These are phyloP conservation scores for Drosophila santomea DNA, from an alignment of 1,140 invertebrate genomes.

Conservation along the genomic window DNA sequence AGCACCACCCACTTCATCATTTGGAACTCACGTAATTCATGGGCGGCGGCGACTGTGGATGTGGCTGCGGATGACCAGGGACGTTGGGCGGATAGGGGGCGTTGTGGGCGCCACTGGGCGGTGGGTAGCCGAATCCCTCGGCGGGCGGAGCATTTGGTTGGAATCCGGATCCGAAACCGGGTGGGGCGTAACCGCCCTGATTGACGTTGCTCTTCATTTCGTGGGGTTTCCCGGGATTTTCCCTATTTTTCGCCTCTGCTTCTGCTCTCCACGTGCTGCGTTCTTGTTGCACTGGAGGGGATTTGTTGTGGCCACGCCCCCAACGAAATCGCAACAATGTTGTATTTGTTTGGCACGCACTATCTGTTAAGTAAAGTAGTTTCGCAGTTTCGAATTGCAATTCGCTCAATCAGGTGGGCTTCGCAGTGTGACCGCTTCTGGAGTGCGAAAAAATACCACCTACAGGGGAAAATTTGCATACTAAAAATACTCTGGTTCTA, in stretches of 20 bases:
- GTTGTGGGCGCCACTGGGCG: constrained; percentile 2
- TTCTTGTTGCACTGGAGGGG: constrained; percentile 36
- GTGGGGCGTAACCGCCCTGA: constrained; percentile 75
- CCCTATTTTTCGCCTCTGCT: not conserved
- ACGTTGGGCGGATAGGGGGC: constrained; percentile 18
- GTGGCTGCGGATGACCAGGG: constrained; percentile 15
- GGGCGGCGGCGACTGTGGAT: constrained; percentile 29
- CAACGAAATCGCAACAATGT: constrained; percentile 41
- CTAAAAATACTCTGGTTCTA: too few species aligned
- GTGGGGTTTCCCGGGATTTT: not conserved
- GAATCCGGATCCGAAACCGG: constrained; percentile 59
- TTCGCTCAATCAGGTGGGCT: constrained; percentile 12
- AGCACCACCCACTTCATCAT: not conserved
- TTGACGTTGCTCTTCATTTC: constrained; percentile 67
- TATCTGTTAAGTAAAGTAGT: not conserved
- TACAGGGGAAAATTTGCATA: too few species aligned
- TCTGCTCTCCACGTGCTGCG: constrained; percentile 14
- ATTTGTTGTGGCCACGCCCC: constrained; percentile 2
- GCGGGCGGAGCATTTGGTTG: constrained; percentile 69
- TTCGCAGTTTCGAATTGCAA: not conserved
- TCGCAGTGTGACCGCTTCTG: not conserved
- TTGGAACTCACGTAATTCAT: constrained; percentile 49
- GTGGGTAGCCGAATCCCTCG: constrained; percentile 51
- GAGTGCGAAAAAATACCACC: not conserved
- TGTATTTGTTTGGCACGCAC: constrained; percentile 10